Base-by-base conservation (phyloP, 2,888 invertebrate species). In the Gryllus longicercus region DNA sequence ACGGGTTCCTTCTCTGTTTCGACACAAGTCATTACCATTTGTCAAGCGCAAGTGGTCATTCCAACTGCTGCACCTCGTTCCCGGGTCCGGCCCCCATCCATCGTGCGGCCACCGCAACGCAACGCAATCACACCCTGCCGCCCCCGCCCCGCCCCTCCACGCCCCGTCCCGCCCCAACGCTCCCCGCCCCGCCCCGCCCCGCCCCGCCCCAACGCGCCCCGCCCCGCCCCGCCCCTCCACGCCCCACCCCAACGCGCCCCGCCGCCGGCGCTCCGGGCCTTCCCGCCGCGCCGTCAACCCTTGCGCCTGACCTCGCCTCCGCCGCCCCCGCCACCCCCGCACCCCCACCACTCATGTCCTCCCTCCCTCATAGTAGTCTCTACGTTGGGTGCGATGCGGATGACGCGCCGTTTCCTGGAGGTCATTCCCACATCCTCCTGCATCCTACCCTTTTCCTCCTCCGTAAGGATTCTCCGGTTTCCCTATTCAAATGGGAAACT, bases 21-120 rank as follows among this genome's bases (percentile, higher is more conserved):
- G 78, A 80, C 81, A 79, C 77, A 78, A 79, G 80, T 81, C 80
- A 80, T 81, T 81, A 80, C 80, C 80, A 80, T 81, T 81, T 81
- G 81, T 81, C 81, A 81, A 81, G 79, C 77, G 79, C 75, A 81
- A 79, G 81, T 79, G 79, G 81, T 77, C 76, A 79, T 79, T 80
- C 78, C 63, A 78, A 51, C 74, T 76, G 74, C 50, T 51, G 75
- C 25, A 63, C 74, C 63, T 79, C 81, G 78, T 81, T 81, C 79
- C 79, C n/a, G 75, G 38, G 38, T 51, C 51, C 63, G 63, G 63
- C 63, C 16, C 38, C 63, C 63, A 63, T 63, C 63, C 63, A 63
- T 63, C 63, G 63, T 63, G 63, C 63, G 63, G 63, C 63, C 63
- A 63, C 63, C 63, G n/a, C 63, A 63, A n/a, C 16, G 63, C 63